These are phyloP conservation scores for Dicranocentrus wangi DNA, from an alignment of 2,888 invertebrate genomes.

Conservation along the genomic window DNA sequence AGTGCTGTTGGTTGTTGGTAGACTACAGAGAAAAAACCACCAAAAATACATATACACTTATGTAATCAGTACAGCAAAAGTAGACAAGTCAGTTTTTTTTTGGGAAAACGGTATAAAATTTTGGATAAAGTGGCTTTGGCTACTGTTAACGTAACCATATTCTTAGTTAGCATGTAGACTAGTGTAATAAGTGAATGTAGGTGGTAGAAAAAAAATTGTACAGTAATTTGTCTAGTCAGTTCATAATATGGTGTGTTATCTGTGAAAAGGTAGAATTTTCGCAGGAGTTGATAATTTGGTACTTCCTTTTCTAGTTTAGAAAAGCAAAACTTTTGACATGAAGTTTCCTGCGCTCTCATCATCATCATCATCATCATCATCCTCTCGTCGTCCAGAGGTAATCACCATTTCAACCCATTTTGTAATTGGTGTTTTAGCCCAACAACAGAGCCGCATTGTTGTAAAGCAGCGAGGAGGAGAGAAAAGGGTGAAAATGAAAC, in stretches of 20 bases:
- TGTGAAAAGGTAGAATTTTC: constrained; percentile 70
- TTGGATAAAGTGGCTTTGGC: constrained; percentile 30
- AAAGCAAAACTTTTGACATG: constrained; percentile 69
- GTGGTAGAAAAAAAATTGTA: constrained; percentile 41
- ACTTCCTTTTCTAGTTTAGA: constrained; percentile 72
- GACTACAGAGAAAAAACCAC: constrained; percentile 11
- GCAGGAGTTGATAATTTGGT: constrained; percentile 72
- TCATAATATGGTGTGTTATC: constrained; percentile 65
- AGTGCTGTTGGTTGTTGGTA: background rate
- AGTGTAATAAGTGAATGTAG: constrained; percentile 10
- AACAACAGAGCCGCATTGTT: background rate
- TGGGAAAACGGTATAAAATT: constrained; percentile 23
- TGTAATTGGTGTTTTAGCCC: constrained; percentile 30
- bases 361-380: no score
- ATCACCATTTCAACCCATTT: constrained; percentile 42
- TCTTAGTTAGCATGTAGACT: background rate
- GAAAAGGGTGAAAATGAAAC: background rate
- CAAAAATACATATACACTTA: background rate
- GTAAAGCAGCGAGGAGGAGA: background rate
- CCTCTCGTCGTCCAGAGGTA: constrained; percentile 44
- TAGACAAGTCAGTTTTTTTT: constrained; percentile 44
- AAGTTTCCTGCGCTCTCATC: constrained; percentile 71
- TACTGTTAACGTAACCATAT: constrained; percentile 29
- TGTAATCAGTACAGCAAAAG: background rate
- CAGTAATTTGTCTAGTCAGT: constrained; percentile 59